A percentile compares a stretch with the other conserved stretches of the same genome.
Conservation (phyloP, 2,797 vertebrate species). For the Helarctos malayanus region DNA sequence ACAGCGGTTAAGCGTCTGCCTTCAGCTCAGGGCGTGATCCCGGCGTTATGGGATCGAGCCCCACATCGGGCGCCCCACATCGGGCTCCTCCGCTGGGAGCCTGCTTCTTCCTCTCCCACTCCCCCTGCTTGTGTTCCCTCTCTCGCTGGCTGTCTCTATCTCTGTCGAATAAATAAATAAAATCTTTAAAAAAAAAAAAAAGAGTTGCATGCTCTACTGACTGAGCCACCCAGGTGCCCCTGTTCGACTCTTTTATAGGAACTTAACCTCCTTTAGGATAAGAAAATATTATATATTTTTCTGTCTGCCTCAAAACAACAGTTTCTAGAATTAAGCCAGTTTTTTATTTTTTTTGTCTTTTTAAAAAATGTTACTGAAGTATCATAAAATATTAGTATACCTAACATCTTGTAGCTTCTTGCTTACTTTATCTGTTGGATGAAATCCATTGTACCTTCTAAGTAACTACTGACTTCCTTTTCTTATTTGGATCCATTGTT, state of each 20-base stretch:
- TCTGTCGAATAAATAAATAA: too few species aligned
- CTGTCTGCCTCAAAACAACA: not conserved
- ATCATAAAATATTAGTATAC: not conserved
- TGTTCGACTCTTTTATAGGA: not conserved
- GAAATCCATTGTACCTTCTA: not conserved
- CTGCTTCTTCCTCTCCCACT: too few species aligned
- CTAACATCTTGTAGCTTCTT: not conserved
- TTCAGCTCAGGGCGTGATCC: too few species aligned
- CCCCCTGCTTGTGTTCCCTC: too few species aligned
- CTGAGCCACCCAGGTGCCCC: not conserved
- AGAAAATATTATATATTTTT: slow-evolving; percentile 3
- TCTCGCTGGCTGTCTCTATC: too few species aligned
- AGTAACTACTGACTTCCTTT: not conserved
- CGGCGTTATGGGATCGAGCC: too few species aligned
- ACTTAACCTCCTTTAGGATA: not conserved
- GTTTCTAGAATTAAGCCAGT: not conserved
- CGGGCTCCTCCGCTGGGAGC: too few species aligned
- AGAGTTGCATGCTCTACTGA: not conserved
- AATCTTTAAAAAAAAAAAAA: too few species aligned
- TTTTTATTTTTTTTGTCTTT: not conserved
- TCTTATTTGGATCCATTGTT: not conserved
- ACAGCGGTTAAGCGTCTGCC: too few species aligned
- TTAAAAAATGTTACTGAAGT: not conserved
- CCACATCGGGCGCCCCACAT: too few species aligned
- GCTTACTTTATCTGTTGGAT: not conserved